Evolutionary conservation across 2,113 vertebrate species (phyloP), one percentile per base, ranked within the genome.

Genomic region (Paralichthys olivaceus): DNA sequence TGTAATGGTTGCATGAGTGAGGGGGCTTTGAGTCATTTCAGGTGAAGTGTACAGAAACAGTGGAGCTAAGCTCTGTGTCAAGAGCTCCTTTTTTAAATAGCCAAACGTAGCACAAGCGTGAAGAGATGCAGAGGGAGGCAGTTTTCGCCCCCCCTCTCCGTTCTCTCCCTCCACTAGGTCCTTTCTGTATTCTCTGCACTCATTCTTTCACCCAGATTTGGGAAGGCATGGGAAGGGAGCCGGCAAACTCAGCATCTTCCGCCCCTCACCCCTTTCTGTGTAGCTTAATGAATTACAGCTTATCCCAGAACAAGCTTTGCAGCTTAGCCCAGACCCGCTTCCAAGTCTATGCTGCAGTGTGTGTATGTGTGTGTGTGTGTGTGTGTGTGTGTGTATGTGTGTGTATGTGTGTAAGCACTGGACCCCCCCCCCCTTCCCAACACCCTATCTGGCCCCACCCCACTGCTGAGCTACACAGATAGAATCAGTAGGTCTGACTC

Each of bases 201-300:
- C 83, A 85, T 89, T 91, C 87, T 92, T 90, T 90, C 80, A 75
- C 51, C 75, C 69, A 81, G 37, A 81, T 77, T 88, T 62, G 55
- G 84, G 74, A 70, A 78, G 68, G 67, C 84, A 73, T 49, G 67
- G 63, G 51, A 75, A 59, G 78, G 67, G 75, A 55, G 77, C 59
- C 49, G 71, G 89, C 89, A 81, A 74, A 90, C 85, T 94, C 93
- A 95, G 94, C 92, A 94, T 91, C 89, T 91, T 93, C 73, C 80
- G 49, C 59, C 77, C 75, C 79, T 88, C 77, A 74, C 77, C 84
- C 86, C 85, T 72, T 81, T 87, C 84, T 70, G 88, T 77, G 73
- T 84, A 69, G 88, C 90, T 91, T 92, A 93, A 93, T 93, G 80
- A 92, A 93, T 92, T 93, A 91, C 89, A 90, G 93, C 88, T 94